A percentile compares a stretch with the other conserved stretches of the same genome.
Conservation (phyloP, 2,888 invertebrate genomes). For the Pammene aurita region DNA sequence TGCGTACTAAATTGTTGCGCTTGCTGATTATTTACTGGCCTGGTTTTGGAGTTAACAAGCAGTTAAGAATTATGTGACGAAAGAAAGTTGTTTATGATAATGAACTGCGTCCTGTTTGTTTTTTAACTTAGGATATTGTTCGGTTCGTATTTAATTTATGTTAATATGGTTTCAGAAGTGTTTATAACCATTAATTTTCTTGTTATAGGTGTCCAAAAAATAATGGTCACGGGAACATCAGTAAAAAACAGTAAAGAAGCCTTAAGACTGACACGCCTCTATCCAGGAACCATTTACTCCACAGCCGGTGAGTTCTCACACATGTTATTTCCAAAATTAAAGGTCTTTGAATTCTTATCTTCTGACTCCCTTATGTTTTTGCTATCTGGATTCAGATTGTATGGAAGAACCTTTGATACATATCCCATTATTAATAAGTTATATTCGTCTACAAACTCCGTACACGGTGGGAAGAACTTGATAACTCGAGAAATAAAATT, state of each 20-base stretch:
- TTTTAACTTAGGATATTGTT: neutral
- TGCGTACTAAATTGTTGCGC: slow-evolving; percentile 29
- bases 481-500: too few relatives aligned
- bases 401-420: too few relatives aligned
- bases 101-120: slow-evolving; percentile 9
- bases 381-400: too few relatives aligned
- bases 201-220: slow-evolving; percentile 92
- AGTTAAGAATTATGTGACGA: slow-evolving; percentile 28
- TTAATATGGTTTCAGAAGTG: neutral
- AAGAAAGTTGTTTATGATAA: slow-evolving; percentile 21
- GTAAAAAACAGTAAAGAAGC: slow-evolving; percentile 96
- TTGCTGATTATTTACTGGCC: slow-evolving; percentile 38
- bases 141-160: neutral
- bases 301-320: slow-evolving; percentile 87
- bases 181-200: slow-evolving; percentile 7
- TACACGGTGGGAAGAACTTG: too few relatives aligned
- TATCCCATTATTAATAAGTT: too few relatives aligned
- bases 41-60: slow-evolving; percentile 32
- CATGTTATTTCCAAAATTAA: neutral
- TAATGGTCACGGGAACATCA: slow-evolving; percentile 96
- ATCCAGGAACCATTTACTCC: slow-evolving; percentile 94
- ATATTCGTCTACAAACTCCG: too few relatives aligned
- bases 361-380: too few relatives aligned
- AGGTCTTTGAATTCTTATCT: too few relatives aligned
- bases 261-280: slow-evolving; percentile 92